These are phyloP conservation scores for Papilio aristodemus DNA, from an alignment of 1,140 invertebrate species.

Conservation along the genomic window DNA sequence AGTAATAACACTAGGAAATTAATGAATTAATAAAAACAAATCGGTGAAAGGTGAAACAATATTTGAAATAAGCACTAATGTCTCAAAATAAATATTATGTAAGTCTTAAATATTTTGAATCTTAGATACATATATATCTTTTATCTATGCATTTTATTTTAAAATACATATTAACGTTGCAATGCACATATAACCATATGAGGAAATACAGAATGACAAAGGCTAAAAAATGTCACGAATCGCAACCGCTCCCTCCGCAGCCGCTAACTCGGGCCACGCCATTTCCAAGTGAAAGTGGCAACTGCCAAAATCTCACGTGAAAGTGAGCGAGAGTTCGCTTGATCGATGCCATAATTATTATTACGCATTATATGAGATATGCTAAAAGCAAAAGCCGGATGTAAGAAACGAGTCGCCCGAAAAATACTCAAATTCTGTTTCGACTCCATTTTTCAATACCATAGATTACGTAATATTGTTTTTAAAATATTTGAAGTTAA, in stretches of 20 bases:
- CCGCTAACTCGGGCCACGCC: constrained; percentile 38
- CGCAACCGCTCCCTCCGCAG: constrained; percentile 21
- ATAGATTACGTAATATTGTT: neutral
- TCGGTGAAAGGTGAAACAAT: neutral
- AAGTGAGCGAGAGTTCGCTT: constrained; percentile 65
- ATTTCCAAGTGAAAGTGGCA: constrained; percentile 63
- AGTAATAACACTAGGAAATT: neutral
- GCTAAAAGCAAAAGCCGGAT: constrained; percentile 75
- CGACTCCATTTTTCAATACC: neutral
- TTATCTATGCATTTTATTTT: too few relatives aligned
- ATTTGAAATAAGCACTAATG: constrained; percentile 5
- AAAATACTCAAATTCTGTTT: neutral
- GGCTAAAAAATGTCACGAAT: constrained; percentile 9
- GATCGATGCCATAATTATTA: constrained; percentile 79
- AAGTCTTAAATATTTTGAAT: neutral
- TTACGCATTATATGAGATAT: constrained; percentile 75
- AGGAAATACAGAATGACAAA: neutral
- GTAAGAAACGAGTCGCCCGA: constrained; percentile 34
- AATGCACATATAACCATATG: too few relatives aligned
- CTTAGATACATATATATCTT: too few relatives aligned
- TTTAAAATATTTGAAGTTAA: neutral
- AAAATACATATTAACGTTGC: too few relatives aligned
- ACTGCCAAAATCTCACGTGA: constrained; percentile 76
- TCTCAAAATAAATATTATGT: neutral
- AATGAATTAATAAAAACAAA: neutral